phyloP scores from a whole-genome alignment of 2,888 invertebrate genomes.

The Pammene aurita region DNA sequence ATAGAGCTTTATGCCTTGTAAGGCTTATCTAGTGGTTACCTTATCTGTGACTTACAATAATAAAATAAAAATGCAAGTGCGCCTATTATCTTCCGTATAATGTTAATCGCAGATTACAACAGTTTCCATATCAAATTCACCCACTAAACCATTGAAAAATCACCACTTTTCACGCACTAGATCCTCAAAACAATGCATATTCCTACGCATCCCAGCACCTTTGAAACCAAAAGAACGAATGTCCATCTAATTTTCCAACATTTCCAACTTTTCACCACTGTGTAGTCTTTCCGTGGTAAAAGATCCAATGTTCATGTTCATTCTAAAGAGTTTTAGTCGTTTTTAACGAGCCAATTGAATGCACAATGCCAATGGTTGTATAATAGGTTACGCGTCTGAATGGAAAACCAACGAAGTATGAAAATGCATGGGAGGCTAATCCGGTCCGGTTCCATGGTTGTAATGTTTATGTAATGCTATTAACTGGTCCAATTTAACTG shows the following conservation, averaged over 20 bases:
- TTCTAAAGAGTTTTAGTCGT: not conserved
- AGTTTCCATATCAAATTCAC: conserved; percentile 40
- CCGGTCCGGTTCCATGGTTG: conserved; percentile 32
- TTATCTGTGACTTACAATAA: too few species aligned
- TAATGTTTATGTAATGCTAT: conserved; percentile 24
- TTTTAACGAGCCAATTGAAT: conserved; percentile 11
- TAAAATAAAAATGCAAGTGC: not conserved
- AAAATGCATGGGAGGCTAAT: conserved; percentile 44
- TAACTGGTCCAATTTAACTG: not conserved
- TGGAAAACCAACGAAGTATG: conserved; percentile 41
- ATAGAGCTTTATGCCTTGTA: too few species aligned
- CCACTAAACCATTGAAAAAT: conserved; percentile 39
- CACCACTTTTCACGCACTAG: conserved; percentile 41
- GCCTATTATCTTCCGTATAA: conserved; percentile 5
- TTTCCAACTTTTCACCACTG: not conserved
- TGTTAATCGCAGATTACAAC: conserved; percentile 21
- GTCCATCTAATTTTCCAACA: not conserved
- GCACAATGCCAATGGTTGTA: conserved; percentile 39
- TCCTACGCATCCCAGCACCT: not conserved
- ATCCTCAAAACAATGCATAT: conserved; percentile 33
- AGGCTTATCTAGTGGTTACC: too few species aligned
- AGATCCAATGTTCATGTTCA: not conserved
- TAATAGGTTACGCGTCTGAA: conserved; percentile 38
- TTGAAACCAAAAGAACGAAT: not conserved
- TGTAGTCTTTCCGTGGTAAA: not conserved